phyloP scores from a whole-genome alignment of 2,888 invertebrate genomes.

The Clostera curtula region DNA sequence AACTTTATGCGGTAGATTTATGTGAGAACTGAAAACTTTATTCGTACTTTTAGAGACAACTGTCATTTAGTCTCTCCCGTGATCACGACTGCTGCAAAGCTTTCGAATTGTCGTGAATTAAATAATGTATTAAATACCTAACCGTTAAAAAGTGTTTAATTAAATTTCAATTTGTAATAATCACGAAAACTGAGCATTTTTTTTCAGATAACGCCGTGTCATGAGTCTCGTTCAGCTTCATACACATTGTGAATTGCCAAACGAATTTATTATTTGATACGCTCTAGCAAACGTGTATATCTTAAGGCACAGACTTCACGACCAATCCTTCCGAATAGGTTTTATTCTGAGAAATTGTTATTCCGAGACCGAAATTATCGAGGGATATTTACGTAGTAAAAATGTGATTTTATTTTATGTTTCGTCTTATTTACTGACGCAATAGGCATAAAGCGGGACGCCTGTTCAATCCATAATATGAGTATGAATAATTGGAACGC shows the following conservation, averaged over 20 bases:
- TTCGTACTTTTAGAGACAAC: too few relatives aligned
- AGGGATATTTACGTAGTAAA: conserved; percentile 14
- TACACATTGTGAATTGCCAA: conserved; percentile 15
- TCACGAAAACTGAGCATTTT: too few relatives aligned
- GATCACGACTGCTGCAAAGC: too few relatives aligned
- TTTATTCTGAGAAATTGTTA: conserved; percentile 19
- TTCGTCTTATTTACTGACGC: conserved; percentile 5
- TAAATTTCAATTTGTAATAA: too few relatives aligned
- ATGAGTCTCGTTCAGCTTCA: too few relatives aligned
- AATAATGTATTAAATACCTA: too few relatives aligned
- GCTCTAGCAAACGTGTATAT: conserved; percentile 34
- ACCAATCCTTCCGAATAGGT: conserved; percentile 22
- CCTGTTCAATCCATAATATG: conserved; percentile 1
- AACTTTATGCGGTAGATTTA: too few relatives aligned
- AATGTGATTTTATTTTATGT: conserved; percentile 8
- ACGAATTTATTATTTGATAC: conserved; percentile 42
- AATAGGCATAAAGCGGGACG: neutral
- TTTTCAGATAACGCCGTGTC: too few relatives aligned
- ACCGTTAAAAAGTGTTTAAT: too few relatives aligned
- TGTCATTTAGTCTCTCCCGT: too few relatives aligned
- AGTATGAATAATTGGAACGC: neutral
- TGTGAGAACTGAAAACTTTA: too few relatives aligned
- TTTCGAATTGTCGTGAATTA: too few relatives aligned
- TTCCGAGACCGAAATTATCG: conserved; percentile 17
- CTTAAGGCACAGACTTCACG: conserved; percentile 20